These are phyloP conservation scores for Probaryconus sp. DNA, from an alignment of 1,140 invertebrate species.

Conservation along the genomic window DNA sequence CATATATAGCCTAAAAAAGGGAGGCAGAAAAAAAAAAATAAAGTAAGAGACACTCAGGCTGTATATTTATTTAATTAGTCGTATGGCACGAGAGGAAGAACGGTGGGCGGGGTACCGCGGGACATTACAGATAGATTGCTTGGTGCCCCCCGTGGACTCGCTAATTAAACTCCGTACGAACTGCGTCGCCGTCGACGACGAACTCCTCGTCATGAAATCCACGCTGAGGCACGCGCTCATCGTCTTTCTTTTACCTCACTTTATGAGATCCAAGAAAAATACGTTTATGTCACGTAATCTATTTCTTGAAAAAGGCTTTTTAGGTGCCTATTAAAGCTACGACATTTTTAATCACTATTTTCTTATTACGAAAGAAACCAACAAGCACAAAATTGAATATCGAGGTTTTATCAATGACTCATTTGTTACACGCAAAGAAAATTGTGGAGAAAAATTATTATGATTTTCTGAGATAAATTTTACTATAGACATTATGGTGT, in stretches of 20 bases:
- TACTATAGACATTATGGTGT: no score
- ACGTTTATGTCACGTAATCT: slow-evolving; percentile 43
- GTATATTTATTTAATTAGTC: slow-evolving; percentile 71
- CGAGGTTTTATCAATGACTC: slow-evolving; percentile 26
- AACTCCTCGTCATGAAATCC: slow-evolving; percentile 43
- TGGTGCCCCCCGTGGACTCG: slow-evolving; percentile 62
- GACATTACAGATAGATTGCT: slow-evolving; percentile 70
- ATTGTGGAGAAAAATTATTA: no score
- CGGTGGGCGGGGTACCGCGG: slow-evolving; percentile 34
- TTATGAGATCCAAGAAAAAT: slow-evolving; percentile 43
- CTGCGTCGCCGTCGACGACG: slow-evolving; percentile 19
- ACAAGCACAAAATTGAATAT: slow-evolving; percentile 24
- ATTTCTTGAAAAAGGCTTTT: slow-evolving; percentile 45
- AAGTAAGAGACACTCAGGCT: slow-evolving; percentile 15
- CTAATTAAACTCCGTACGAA: slow-evolving; percentile 68
- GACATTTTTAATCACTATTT: slow-evolving; percentile 43
- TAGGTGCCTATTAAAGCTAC: slow-evolving; percentile 37
- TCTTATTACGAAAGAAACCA: neutral
- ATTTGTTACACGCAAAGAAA: no score
- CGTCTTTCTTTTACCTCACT: slow-evolving; percentile 20
- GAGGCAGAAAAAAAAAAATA: slow-evolving; percentile 9
- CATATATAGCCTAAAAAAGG: neutral
- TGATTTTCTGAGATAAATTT: no score
- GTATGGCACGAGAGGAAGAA: slow-evolving; percentile 29
- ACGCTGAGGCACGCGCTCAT: slow-evolving; percentile 41